These are phyloP conservation scores for Pedionomus torquatus DNA, from an alignment of 2,113 vertebrate species.

Conservation along the genomic window DNA sequence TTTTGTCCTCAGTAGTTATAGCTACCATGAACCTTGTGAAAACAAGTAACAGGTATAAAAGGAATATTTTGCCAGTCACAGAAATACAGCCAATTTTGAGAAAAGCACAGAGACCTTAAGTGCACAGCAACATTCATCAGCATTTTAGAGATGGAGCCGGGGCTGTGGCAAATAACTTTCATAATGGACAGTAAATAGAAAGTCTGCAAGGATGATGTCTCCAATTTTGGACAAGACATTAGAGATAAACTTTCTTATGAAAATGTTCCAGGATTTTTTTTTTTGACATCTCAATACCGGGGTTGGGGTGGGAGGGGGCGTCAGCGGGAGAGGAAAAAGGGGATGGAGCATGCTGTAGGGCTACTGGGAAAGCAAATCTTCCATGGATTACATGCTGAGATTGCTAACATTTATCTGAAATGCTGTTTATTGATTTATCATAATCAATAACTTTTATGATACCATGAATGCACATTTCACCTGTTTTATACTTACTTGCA, in stretches of 20 bases:
- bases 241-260: not conserved
- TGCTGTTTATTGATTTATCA: not conserved
- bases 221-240: not conserved
- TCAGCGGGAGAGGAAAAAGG: rapidly evolving
- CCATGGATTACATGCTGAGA: not conserved
- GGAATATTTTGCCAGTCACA: not conserved
- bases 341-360: rapidly evolving
- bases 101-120: not conserved
- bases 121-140: not conserved
- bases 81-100: not conserved
- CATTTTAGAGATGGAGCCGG: not conserved
- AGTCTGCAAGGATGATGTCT: not conserved
- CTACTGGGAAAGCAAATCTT: not conserved
- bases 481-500: not conserved
- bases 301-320: too few relatives aligned
- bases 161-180: rapidly evolving
- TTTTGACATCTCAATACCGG: not conserved
- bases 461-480: not conserved
- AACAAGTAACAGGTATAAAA: not conserved
- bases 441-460: not conserved
- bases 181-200: not conserved
- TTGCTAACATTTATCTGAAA: not conserved
- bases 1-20: not conserved
- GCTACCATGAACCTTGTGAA: not conserved
- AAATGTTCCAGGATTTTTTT: not conserved